A percentile compares a stretch with the other conserved stretches of the same genome.
Evolutionary conservation across 2,888 invertebrate species (phyloP).

Genomic region (Ptychoptera albimana): DNA sequence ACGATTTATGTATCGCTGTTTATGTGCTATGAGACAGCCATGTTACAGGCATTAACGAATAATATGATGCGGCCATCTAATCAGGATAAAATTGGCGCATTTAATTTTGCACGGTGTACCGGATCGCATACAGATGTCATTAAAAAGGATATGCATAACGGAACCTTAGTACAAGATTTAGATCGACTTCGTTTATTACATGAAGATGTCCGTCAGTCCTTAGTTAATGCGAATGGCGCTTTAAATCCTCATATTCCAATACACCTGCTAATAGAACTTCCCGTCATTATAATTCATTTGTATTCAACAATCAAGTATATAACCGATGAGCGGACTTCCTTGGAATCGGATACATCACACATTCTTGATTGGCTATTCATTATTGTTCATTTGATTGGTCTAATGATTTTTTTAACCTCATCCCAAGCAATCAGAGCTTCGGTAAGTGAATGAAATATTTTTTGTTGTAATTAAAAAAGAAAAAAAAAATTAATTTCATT

Average conservation of each 20-base stretch:
- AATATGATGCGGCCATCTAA: neutral
- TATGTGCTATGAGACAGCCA: conserved; percentile 6
- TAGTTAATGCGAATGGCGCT: conserved; percentile 4
- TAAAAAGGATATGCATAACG: neutral
- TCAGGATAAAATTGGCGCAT: neutral
- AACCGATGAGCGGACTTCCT: neutral
- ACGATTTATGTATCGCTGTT: conserved; percentile 3
- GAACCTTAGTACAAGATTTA: conserved; percentile 2
- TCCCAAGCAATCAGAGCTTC: conserved; percentile 3
- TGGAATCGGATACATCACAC: neutral
- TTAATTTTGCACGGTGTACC: conserved; percentile 3
- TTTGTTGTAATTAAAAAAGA: too few species aligned
- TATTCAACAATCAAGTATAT: conserved; percentile 2
- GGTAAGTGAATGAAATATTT: neutral
- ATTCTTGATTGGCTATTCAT: conserved; percentile 4
- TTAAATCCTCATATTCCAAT: conserved; percentile 5
- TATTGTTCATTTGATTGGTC: neutral
- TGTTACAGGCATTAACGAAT: conserved; percentile 4
- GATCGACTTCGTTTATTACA: conserved; percentile 3
- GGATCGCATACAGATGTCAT: conserved; percentile 4
- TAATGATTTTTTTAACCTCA: conserved; percentile 2
- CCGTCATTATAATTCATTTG: conserved; percentile 4
- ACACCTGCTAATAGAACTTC: conserved; percentile 2
- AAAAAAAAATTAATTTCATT: neutral
- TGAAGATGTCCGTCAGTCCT: conserved; percentile 1